phyloP scores from a whole-genome alignment of 2,113 vertebrate genomes.

The Pangasianodon hypophthalmus region DNA sequence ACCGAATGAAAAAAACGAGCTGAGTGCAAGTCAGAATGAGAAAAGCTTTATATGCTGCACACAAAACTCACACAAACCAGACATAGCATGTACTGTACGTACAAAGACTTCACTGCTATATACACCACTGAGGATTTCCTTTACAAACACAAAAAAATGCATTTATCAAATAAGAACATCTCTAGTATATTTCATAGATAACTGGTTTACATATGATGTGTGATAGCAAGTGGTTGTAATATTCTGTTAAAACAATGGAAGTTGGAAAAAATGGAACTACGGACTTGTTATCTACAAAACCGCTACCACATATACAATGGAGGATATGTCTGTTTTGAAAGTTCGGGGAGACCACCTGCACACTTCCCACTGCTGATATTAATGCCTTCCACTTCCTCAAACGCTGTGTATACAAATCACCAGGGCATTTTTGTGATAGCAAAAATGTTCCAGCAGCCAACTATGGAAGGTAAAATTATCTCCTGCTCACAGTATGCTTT shows the following conservation, averaged over 20 bases:
- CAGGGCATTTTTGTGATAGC: not conserved
- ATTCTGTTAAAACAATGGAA: not conserved
- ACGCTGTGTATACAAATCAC: not conserved
- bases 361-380: not conserved
- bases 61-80: not conserved
- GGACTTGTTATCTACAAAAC: not conserved
- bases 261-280: not conserved
- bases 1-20: conserved; percentile 17
- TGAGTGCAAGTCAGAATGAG: not conserved
- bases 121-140: not conserved
- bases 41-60: conserved; percentile 16
- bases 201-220: not conserved
- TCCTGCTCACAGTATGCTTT: conserved; percentile 1
- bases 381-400: not conserved
- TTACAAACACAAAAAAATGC: not conserved
- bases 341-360: not conserved
- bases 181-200: not conserved
- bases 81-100: not conserved
- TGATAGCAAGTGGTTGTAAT: not conserved
- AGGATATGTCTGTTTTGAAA: not conserved
- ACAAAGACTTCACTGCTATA: conserved; percentile 2
- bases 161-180: not conserved
- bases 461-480: not conserved
- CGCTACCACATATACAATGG: not conserved
- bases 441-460: not conserved